Conservation (phyloP, 1,140 invertebrate genomes). For the Neelides sp. region DNA sequence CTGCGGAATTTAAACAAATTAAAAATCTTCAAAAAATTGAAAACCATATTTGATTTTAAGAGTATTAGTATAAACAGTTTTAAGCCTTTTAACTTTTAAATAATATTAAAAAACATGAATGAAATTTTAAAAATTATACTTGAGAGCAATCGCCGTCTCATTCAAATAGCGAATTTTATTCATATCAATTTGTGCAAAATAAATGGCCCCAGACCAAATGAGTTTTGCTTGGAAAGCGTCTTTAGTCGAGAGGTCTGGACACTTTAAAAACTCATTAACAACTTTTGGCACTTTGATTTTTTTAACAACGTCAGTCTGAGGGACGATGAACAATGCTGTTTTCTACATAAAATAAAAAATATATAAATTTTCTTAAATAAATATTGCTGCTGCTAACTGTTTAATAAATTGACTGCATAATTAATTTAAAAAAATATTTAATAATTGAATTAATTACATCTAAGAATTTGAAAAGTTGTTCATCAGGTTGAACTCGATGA, state of each 20-base stretch:
- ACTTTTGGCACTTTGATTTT: conserved; percentile 16
- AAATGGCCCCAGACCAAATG: conserved; percentile 18
- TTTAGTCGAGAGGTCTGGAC: background rate
- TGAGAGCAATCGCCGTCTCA: conserved; percentile 11
- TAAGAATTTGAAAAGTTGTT: no score
- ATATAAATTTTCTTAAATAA: no score
- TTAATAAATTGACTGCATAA: no score
- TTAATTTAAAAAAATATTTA: no score
- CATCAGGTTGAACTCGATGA: no score
- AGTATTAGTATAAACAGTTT: background rate
- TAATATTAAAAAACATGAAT: no score
- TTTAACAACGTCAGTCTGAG: background rate
- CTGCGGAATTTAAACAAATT: background rate
- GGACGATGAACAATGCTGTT: no score
- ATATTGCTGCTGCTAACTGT: no score
- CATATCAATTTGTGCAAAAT: conserved; percentile 18
- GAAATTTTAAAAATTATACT: conserved; percentile 8
- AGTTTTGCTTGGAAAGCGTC: conserved; percentile 7
- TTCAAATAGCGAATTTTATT: conserved; percentile 10
- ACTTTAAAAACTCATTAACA: conserved; percentile 15
- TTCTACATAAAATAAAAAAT: no score
- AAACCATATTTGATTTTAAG: background rate
- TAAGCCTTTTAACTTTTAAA: no score
- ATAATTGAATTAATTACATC: no score
- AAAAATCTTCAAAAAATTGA: background rate